These are phyloP conservation scores for Turritopsis rubra DNA, from an alignment of 30 jellyfish, hydroid and myxozoan species.

Conservation along the genomic window DNA sequence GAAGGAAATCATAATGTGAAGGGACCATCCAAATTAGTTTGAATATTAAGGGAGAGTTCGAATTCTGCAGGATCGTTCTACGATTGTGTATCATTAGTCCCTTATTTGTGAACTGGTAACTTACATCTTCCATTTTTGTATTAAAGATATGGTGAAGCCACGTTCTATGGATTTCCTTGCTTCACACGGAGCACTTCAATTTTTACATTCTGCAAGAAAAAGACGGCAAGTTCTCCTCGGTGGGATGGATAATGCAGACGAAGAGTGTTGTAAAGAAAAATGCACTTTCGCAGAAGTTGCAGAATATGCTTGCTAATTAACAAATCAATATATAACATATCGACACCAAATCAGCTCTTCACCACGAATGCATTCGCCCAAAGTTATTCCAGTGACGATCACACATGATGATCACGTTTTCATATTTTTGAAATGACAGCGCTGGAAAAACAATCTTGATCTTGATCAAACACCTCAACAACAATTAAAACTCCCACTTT, in stretches of 20 bases:
- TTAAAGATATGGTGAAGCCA: conserved; percentile 3
- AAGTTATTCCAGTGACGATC: neutral
- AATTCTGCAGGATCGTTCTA: too few relatives aligned
- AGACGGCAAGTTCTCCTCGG: conserved; percentile 13
- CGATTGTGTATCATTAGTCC: neutral
- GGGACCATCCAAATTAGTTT: too few relatives aligned
- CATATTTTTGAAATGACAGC: too few relatives aligned
- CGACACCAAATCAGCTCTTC: neutral
- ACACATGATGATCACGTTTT: too few relatives aligned
- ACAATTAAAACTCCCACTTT: too few relatives aligned
- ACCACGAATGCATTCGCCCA: neutral
- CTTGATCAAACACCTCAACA: neutral
- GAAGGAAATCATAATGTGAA: neutral
- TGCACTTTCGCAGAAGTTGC: conserved; percentile 1
- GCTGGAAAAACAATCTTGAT: neutral
- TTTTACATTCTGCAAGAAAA: neutral
- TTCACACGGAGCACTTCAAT: neutral
- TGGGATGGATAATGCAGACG: neutral
- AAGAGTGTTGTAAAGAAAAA: neutral
- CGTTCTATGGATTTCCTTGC: neutral
- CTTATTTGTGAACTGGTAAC: too few relatives aligned
- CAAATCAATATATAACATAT: neutral
- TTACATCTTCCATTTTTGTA: too few relatives aligned
- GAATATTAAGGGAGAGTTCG: too few relatives aligned
- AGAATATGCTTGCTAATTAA: neutral